A percentile compares a stretch with the other conserved stretches of the same genome.
phyloP scores from a whole-genome alignment of 1,140 invertebrate genomes.

The Liolophura sinensis region DNA sequence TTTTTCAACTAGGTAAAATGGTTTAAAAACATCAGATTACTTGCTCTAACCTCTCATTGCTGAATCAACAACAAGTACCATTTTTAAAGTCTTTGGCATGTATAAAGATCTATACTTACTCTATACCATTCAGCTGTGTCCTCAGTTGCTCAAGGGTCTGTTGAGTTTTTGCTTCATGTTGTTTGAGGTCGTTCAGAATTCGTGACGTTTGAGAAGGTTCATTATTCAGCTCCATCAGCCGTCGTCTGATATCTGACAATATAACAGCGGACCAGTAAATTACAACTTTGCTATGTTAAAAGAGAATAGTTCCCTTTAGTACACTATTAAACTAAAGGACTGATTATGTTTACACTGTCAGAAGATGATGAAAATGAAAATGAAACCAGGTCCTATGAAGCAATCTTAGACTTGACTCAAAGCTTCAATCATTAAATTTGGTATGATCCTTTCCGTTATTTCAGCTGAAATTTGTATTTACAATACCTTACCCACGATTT shows the following conservation, averaged over 20 bases:
- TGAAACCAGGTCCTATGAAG: background rate
- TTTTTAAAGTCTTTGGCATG: too few species aligned
- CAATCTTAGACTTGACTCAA: background rate
- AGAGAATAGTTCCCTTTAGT: background rate
- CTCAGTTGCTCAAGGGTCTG: slow-evolving; percentile 34
- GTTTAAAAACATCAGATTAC: too few species aligned
- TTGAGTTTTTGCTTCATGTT: slow-evolving; percentile 43
- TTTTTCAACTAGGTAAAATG: too few species aligned
- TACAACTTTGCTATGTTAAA: background rate
- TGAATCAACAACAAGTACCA: too few species aligned
- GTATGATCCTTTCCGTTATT: too few species aligned
- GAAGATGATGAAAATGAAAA: too few species aligned
- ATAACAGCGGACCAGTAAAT: background rate
- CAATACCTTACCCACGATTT: too few species aligned
- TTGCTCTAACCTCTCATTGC: too few species aligned
- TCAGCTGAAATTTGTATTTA: too few species aligned
- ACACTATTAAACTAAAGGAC: background rate
- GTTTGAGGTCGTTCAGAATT: slow-evolving; percentile 36
- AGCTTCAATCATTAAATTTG: too few species aligned
- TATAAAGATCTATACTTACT: too few species aligned
- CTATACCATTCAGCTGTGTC: slow-evolving; percentile 19
- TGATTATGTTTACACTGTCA: background rate
- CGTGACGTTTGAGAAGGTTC: slow-evolving; percentile 19
- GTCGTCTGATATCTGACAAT: slow-evolving; percentile 35
- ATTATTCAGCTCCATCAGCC: slow-evolving; percentile 27